These are phyloP conservation scores for Porites lutea DNA, from an alignment of 64 coral and sea anemone species.

Conservation along the genomic window DNA sequence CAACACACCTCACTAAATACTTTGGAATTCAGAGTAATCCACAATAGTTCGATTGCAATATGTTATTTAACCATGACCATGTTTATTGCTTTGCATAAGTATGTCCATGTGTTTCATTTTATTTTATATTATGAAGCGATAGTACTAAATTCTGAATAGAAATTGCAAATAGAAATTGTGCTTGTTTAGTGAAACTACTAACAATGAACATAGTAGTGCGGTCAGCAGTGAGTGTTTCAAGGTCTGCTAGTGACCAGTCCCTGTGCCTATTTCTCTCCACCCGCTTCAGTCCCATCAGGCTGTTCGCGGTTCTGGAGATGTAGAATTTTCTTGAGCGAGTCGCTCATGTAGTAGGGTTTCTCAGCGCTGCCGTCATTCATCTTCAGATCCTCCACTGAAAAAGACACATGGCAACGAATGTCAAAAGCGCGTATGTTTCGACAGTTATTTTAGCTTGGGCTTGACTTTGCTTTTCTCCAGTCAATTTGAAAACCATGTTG, in stretches of 20 bases:
- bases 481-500: too few relatives aligned
- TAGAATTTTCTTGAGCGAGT: conserved; percentile 73
- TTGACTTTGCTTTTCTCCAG: too few relatives aligned
- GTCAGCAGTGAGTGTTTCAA: neutral
- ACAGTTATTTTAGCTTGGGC: too few relatives aligned
- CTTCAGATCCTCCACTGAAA: conserved; percentile 90
- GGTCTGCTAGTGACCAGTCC: neutral
- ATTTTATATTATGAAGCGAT: too few relatives aligned
- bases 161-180: too few relatives aligned
- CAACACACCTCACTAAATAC: too few relatives aligned
- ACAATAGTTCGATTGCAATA: too few relatives aligned
- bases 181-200: neutral
- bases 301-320: conserved; percentile 67
- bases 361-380: conserved; percentile 94
- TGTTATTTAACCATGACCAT: too few relatives aligned
- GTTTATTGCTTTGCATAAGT: too few relatives aligned
- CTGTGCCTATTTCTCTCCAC: neutral
- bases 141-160: too few relatives aligned
- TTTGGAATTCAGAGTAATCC: too few relatives aligned
- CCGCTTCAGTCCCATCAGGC: conserved; percentile 8
- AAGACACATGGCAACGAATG: neutral
- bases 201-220: neutral
- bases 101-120: too few relatives aligned
- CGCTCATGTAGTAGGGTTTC: conserved; percentile 99
- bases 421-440: neutral